Conservation (phyloP, 2,797 vertebrate species). For the Neostethus bicornis region DNA sequence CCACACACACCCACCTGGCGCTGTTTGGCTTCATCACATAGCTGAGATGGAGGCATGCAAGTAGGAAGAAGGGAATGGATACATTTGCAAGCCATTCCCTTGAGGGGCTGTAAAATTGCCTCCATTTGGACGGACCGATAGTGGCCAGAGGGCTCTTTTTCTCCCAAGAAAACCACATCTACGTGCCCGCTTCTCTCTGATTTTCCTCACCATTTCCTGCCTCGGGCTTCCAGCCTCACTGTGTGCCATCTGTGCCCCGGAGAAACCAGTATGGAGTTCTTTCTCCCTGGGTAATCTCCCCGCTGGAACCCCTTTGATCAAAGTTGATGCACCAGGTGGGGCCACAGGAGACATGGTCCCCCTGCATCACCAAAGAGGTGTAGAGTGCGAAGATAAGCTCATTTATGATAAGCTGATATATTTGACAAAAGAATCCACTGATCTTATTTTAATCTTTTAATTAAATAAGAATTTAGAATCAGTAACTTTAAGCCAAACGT, state of each 20-base stretch:
- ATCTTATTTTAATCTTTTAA: background rate
- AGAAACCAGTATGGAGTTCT: conserved; percentile 43
- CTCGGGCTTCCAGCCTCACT: conserved; percentile 50
- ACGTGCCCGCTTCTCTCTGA: conserved; percentile 42
- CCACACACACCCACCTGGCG: background rate
- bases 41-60: conserved; percentile 43
- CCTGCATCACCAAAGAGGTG: conserved; percentile 16
- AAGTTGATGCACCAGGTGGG: conserved; percentile 37
- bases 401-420: conserved; percentile 4
- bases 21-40: conserved; percentile 47
- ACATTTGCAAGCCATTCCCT: conserved; percentile 71
- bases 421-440: background rate
- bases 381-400: conserved; percentile 1
- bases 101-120: conserved; percentile 62
- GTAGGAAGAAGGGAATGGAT: conserved; percentile 50
- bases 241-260: conserved; percentile 68
- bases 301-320: conserved; percentile 65
- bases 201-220: conserved; percentile 52
- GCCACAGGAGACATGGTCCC: conserved; percentile 34
- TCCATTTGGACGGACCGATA: conserved; percentile 65
- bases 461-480: background rate
- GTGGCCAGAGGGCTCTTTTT: conserved; percentile 49
- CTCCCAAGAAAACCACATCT: conserved; percentile 47
- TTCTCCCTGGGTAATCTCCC: conserved; percentile 50
- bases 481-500: background rate